Evolutionary conservation across 2,888 invertebrate genomes (phyloP).

Genomic region (Amiota communis): DNA sequence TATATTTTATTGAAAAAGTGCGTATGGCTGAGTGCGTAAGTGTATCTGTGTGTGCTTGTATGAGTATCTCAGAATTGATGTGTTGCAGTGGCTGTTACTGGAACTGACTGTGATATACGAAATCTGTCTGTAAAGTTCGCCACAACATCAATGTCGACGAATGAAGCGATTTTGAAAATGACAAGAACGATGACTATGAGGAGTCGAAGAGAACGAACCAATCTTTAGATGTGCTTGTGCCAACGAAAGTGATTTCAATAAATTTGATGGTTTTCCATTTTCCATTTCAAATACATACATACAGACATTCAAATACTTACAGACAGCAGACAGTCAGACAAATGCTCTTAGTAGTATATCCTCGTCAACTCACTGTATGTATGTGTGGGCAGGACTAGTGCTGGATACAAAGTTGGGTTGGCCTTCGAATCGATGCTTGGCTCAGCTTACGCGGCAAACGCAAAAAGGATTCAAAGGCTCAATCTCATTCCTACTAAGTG

Average conservation of each 20-base stretch:
- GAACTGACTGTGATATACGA: slow-evolving; percentile 45
- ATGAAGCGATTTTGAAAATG: slow-evolving; percentile 40
- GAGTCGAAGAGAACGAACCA: not conserved
- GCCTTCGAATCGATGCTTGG: no score
- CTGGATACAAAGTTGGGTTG: no score
- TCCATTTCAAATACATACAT: slow-evolving; percentile 67
- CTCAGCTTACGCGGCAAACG: not conserved
- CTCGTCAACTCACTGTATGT: not conserved
- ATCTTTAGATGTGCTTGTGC: not conserved
- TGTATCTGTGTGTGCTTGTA: slow-evolving; percentile 9
- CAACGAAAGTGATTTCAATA: slow-evolving; percentile 70
- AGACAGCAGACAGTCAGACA: slow-evolving; percentile 20
- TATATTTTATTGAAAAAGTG: not conserved
- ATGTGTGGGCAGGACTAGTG: no score
- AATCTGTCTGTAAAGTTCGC: slow-evolving; percentile 24
- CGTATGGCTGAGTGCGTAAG: slow-evolving; percentile 1
- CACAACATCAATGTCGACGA: slow-evolving; percentile 14
- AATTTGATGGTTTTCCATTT: slow-evolving; percentile 72
- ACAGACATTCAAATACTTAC: slow-evolving; percentile 28
- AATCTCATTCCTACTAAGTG: no score
- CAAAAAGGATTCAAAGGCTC: slow-evolving; percentile 45
- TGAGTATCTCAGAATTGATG: slow-evolving; percentile 61
- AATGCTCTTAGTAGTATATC: slow-evolving; percentile 12
- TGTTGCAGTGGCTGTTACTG: slow-evolving; percentile 61
- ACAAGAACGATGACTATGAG: slow-evolving; percentile 32